Conservation (phyloP, 2,888 invertebrate species). For the Pollenia angustigena region DNA sequence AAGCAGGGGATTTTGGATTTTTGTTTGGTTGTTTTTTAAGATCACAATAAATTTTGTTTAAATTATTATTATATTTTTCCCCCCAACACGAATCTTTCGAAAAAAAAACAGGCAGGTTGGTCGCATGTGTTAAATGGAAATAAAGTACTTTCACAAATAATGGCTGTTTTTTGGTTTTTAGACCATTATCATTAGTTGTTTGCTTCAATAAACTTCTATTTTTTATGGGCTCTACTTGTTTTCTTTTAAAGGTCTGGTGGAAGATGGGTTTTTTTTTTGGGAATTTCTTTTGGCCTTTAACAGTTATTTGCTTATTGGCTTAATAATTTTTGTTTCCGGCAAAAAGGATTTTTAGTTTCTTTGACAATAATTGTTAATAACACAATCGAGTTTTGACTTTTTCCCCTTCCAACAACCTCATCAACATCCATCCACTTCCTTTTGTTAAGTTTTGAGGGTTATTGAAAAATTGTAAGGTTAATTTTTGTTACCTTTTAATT, state of each 20-base stretch:
- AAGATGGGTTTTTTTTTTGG: neutral
- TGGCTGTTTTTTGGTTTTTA: conserved; percentile 55
- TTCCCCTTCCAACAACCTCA: neutral
- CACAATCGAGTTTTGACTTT: conserved; percentile 34
- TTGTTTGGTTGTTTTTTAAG: conserved; percentile 61
- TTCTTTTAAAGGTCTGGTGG: neutral
- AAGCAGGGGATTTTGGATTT: conserved; percentile 40
- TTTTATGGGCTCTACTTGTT: conserved; percentile 23
- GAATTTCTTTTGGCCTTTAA: conserved; percentile 10
- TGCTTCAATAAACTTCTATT: conserved; percentile 59
- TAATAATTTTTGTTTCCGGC: conserved; percentile 38
- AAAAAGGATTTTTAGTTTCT: conserved; percentile 42
- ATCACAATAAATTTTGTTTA: conserved; percentile 71
- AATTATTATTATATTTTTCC: conserved; percentile 59
- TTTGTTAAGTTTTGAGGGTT: neutral
- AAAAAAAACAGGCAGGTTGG: conserved; percentile 37
- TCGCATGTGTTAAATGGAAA: conserved; percentile 69
- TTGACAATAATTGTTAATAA: conserved; percentile 63
- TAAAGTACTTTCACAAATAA: conserved; percentile 68
- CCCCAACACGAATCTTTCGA: too few species aligned
- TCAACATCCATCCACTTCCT: neutral
- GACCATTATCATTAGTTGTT: conserved; percentile 68
- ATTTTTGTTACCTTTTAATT: conserved; percentile 35
- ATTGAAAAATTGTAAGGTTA: neutral
- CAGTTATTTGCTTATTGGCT: conserved; percentile 60